Evolutionary conservation across 2,888 invertebrate genomes (phyloP), one percentile per base, ranked within the genome.

Genomic region (Drosophila flavopinicola): DNA sequence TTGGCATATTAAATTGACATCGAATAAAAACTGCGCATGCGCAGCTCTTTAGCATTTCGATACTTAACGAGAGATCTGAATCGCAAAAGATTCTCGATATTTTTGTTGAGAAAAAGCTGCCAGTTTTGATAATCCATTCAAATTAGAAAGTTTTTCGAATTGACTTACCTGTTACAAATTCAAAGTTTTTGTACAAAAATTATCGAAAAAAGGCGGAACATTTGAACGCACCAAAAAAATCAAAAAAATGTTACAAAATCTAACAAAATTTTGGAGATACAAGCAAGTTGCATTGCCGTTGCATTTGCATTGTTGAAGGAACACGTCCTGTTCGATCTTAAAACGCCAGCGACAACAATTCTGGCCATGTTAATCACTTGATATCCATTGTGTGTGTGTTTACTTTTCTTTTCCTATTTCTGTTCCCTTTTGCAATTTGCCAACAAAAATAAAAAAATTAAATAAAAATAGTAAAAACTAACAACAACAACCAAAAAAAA

Each of bases 251-350:
- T 59, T 64, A 56, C 52, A 72, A 60, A 64, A 54, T 71, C 37
- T 54, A 42, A 66, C 64, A 47, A 64, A 48, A 63, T 63, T 71
- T 44, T 63, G 51, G 58, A 73, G 73, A 67, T 47, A 51, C 63
- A 67, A 67, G 71, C 71, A 73, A 73, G 54, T 68, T 64, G 39
- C 68, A 71, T 71, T 79, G 75, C 78, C 45, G 61, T 74, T 74
- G 75, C 80, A 74, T 51, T 71, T 60, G 71, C 80, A 64, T 56
- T 79, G 58, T 56, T 72, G 58, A 64, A 37, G 51, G 33, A 41
- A 30, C 13, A 27, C 41, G 56, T 61, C 39, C 65, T 38, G 59
- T 52, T 32, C n/a, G 9, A 51, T 29, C 49, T 25, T 48, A 23
- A 15, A 35, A 39, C n/a, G 3, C 38, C 51, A 51, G 52, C 41